phyloP scores from a whole-genome alignment of 2,888 invertebrate genomes.

The Drosophila acutilabella region DNA sequence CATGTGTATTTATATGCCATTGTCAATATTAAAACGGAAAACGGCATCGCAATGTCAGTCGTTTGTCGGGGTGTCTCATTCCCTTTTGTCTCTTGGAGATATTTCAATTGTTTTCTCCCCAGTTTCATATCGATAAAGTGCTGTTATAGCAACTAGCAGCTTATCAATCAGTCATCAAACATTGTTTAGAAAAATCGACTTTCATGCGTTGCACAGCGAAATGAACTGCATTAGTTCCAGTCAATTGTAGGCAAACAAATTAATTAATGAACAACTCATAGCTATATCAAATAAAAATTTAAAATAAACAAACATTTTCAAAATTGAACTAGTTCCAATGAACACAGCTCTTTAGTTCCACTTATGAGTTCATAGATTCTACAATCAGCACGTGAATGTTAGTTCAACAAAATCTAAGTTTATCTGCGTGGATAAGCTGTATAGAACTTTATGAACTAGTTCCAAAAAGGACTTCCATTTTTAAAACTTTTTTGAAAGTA shows the following conservation, averaged over 20 bases:
- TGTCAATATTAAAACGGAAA: conserved; percentile 64
- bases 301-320: too few species aligned
- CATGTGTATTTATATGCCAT: conserved; percentile 14
- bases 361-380: too few species aligned
- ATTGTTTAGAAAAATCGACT: not conserved
- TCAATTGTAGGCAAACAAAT: not conserved
- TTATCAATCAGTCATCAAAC: conserved; percentile 14
- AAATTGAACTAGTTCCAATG: too few species aligned
- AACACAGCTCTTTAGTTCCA: too few species aligned
- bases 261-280: too few species aligned
- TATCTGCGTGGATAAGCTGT: too few species aligned
- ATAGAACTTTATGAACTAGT: too few species aligned
- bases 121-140: conserved; percentile 14
- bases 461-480: too few species aligned
- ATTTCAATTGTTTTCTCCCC: conserved; percentile 33
- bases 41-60: conserved; percentile 43
- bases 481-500: too few species aligned
- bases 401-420: too few species aligned
- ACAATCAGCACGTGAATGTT: too few species aligned
- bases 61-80: conserved; percentile 1
- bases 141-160: conserved; percentile 18
- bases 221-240: not conserved
- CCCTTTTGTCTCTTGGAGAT: conserved; percentile 2
- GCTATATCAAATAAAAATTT: too few species aligned
- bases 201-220: not conserved